Base-by-base conservation (phyloP, 1,140 invertebrate species). In the Stegodyphus mimosarum region DNA sequence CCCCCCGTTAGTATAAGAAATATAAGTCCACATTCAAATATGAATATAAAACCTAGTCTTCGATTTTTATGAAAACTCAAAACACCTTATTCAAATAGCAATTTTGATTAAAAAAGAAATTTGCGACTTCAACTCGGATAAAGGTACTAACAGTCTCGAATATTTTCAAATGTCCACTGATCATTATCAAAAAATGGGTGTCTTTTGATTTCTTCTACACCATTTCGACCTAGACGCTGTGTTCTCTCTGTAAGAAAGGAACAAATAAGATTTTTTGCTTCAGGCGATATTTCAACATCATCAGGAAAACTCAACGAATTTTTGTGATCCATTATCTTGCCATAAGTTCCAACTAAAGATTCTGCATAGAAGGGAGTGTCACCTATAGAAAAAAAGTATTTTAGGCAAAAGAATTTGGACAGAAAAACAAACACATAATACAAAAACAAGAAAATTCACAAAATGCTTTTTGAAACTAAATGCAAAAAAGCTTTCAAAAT, bases 301-400 rank as follows among this genome's bases (percentile, higher is more conserved):
- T 96, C 94, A 50, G 98, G 98, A 91, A 99, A 99, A 87, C 94
- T 93, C 5, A 99, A 91, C 15, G 97, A 97, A 90, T 98, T 99
- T 90, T 97, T 95, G 90, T 99, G 96, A 90, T 99, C 97, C 98
- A 99, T 99, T 88, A 99, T 99, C 92, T 99, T 99, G 79, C 96
- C 96, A 91, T 99, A 99, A 11, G 98, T 99, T 53, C 97, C 97
- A 55, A 99, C 96, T 80, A 99, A 93, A 73, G 97, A 99, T 89
- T 99, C 98, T 3, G 98, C 98, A 92, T 98, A 99, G 91, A 99
- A 99, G 6, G 98, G 98, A 6, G 98, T 98, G 90, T 99, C 98
- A n/a, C 98, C 97, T 91, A 33, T 3, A 33, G 33, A 33, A 33
- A 33, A 33, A 33, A 33, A 33, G 33, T 33, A 33, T 33, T 33